These are phyloP conservation scores for Pseudomugil gertrudae DNA, from an alignment of 2,797 vertebrate species.

Conservation along the genomic window DNA sequence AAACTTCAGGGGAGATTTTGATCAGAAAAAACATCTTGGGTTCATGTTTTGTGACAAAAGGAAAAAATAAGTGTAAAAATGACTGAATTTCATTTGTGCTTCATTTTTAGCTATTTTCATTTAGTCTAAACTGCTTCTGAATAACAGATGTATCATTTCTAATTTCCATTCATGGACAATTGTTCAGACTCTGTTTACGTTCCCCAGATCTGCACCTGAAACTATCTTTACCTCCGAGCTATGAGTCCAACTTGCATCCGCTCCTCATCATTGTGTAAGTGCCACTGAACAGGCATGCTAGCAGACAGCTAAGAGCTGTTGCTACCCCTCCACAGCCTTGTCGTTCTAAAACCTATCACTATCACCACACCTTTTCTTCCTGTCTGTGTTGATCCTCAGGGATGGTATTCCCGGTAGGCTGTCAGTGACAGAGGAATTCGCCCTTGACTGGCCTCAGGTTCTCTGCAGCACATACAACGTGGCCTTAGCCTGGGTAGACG, in stretches of 20 bases:
- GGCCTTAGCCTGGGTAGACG: conserved; percentile 84
- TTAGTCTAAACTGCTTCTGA: neutral
- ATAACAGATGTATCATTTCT: conserved; percentile 11
- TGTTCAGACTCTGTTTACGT: conserved; percentile 33
- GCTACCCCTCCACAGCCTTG: neutral
- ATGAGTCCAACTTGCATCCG: conserved; percentile 82
- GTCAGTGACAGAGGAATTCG: conserved; percentile 83
- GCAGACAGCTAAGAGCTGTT: neutral
- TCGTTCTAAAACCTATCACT: neutral
- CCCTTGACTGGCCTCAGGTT: conserved; percentile 83
- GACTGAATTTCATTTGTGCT: neutral
- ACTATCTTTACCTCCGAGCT: conserved; percentile 82
- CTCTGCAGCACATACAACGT: conserved; percentile 80
- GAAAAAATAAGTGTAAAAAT: neutral
- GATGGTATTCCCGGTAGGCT: conserved; percentile 80
- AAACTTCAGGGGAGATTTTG: neutral
- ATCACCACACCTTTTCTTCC: conserved; percentile 2
- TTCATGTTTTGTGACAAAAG: neutral
- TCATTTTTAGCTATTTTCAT: neutral
- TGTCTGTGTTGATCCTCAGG: conserved; percentile 63
- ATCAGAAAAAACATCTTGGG: neutral
- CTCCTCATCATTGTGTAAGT: conserved; percentile 87
- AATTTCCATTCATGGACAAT: neutral
- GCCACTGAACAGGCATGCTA: neutral
- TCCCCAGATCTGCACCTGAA: conserved; percentile 84